Evolutionary conservation across 2,797 vertebrate genomes (phyloP), one percentile per base, ranked within the genome.

Genomic region (Apogon talboti): DNA sequence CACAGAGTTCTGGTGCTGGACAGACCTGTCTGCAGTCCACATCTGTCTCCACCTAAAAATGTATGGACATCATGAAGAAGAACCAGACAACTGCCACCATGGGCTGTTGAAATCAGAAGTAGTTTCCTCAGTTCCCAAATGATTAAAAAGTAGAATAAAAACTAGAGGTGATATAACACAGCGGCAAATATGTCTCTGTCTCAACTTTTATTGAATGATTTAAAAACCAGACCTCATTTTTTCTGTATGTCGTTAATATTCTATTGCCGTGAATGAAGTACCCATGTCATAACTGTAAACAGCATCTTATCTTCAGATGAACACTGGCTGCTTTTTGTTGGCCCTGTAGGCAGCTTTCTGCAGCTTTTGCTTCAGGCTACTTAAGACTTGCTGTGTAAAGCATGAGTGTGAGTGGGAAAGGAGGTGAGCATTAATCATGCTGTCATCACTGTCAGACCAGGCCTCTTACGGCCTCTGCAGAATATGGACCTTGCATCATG

Each of bases 361-460:
- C 57, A 59, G 69, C 51, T 82, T 86, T 73, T 76, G 33, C 75
- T 66, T 68, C 21, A 41, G 21, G 15, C 43, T 65, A 66, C 62
- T 74, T 71, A 55, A 64, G n/a, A 70, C 40, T 59, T 48, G 55
- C 81, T 66, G 49, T 71, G 78, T 77, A 51, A 75, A 78, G 38
- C 61, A 57, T 55, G 82, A 71, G 80, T 76, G 68, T 76, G 76
- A 77, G 85, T 41, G 74, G 49, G 78, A 77, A 58, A 11, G 50
- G 82, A 76, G 70, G 67, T 58, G 58, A 57, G 85, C 82, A 92
- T 93, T 89, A 92, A 92, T 94, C 91, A 92, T 81, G 78, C 83
- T 93, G 91, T 93, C 92, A 89, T 85, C 89, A 71, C 86, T 42
- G 74, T 86, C 80, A 74, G 80, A 78, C 41, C 54, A 47, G 71